phyloP scores from a whole-genome alignment of 2,888 invertebrate genomes.

The Artemia sp. region DNA sequence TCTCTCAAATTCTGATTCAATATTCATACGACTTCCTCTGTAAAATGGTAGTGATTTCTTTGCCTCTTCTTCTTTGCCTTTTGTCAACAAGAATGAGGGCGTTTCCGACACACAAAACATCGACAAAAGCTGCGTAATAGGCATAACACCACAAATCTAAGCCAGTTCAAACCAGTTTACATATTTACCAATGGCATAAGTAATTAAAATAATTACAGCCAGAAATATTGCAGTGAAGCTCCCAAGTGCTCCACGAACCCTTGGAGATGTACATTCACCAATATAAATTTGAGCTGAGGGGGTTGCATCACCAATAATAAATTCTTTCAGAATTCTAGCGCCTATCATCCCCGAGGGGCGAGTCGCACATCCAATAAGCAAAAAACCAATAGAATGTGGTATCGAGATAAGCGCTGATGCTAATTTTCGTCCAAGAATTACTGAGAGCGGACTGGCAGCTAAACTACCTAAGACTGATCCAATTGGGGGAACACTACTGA shows the following conservation, averaged over 20 bases:
- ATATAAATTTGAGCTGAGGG: conserved; percentile 22
- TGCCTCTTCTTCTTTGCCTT: conserved; percentile 44
- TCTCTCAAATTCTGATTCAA: conserved; percentile 21
- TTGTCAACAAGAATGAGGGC: conserved; percentile 51
- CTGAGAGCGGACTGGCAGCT: conserved; percentile 19
- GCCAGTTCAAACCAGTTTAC: conserved; percentile 46
- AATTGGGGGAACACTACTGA: conserved; percentile 22
- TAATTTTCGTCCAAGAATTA: conserved; percentile 18
- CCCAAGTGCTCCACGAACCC: conserved; percentile 22
- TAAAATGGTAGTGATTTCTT: conserved; percentile 48
- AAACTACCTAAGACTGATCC: conserved; percentile 22
- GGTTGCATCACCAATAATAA: conserved; percentile 21
- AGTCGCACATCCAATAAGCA: conserved; percentile 21
- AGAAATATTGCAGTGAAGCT: conserved; percentile 22
- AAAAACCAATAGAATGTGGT: conserved; percentile 21
- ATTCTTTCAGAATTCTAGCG: conserved; percentile 19
- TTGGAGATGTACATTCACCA: conserved; percentile 22
- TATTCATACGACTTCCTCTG: conserved; percentile 39
- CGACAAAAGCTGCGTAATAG: conserved; percentile 48
- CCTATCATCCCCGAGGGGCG: conserved; percentile 21
- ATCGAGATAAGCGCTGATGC: conserved; percentile 21
- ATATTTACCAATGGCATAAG: conserved; percentile 52
- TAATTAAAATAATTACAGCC: conserved; percentile 48
- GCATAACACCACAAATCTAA: conserved; percentile 45
- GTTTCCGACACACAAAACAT: conserved; percentile 77